Percentiles rank a stretch among this genome's conserved stretches.
phyloP scores from a whole-genome alignment of 2,888 invertebrate species.

The Lucinisca nassula region DNA sequence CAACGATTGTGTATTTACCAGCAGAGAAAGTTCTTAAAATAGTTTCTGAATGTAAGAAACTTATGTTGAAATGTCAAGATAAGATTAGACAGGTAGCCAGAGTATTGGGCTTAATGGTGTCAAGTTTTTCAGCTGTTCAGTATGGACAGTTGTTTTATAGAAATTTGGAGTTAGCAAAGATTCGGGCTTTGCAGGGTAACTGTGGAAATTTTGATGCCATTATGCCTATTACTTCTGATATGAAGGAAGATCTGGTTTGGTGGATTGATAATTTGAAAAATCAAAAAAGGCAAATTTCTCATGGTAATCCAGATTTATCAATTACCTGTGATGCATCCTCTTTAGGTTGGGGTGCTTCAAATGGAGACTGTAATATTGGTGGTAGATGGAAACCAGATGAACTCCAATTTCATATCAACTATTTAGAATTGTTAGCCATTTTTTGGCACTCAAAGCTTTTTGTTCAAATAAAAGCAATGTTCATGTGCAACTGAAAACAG shows the following conservation, averaged over 20 bases:
- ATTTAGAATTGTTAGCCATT: conserved; percentile 34
- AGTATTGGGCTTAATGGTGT: conserved; percentile 39
- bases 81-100: conserved; percentile 38
- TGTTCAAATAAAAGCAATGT: background rate
- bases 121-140: conserved; percentile 38
- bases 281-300: conserved; percentile 13
- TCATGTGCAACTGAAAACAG: conserved; percentile 15
- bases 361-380: conserved; percentile 16
- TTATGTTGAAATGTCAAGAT: background rate
- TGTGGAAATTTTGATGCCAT: conserved; percentile 39
- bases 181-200: background rate
- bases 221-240: conserved; percentile 3
- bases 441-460: conserved; percentile 37
- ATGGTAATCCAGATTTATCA: background rate
- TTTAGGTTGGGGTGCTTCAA: conserved; percentile 47
- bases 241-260: conserved; percentile 29
- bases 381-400: conserved; percentile 35
- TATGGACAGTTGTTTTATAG: conserved; percentile 37
- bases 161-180: conserved; percentile 31
- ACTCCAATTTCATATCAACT: conserved; percentile 36
- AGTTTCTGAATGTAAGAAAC: background rate
- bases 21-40: conserved; percentile 16
- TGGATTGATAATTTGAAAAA: conserved; percentile 43
- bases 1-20: conserved; percentile 52
- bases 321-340: conserved; percentile 31